Evolutionary conservation across 2,797 vertebrate species (phyloP), one percentile per base, ranked within the genome.

Genomic region (Lepidocolaptes lacrymiger): DNA sequence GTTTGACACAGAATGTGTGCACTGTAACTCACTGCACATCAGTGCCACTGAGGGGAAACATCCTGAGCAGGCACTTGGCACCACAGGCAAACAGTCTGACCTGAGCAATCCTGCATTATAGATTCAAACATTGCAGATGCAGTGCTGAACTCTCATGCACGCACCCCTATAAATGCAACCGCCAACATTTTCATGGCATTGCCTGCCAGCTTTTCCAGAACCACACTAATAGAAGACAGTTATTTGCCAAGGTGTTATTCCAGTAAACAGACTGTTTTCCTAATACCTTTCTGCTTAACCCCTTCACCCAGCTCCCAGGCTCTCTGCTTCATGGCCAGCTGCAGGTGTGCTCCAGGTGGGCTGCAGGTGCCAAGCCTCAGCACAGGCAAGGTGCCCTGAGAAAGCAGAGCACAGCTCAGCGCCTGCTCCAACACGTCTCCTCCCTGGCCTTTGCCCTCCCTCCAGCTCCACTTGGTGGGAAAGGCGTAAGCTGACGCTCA

Each of bases 41-140:
- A 26, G 8, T 13, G 37, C 48, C 59, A 41, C 3, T 12, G 22
- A 52, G 30, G 37, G 48, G 32, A 74, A 59, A 58, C 54, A 30
- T 10, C 4, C 3, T 0, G 1, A 4, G 5, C 7, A 4, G 68
- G 41, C 44, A 59, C 17, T 73, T 46, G 68, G 77, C 41, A 82
- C 9, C 0, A 1, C 0, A 4, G 48, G 81, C 85, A 85, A 59
- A 41, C 46, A 63, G 34, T 58, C 55, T 0, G 0, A 52, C 7
- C 23, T 5, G 4, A 34, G 56, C 68, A 55, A 34, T 28, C 34
- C 51, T 0, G 0, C 27, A 14, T 16, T 39, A 34, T 0, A 1
- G 66, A 94, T 48, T 28, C 1, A 15, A 85, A 77, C 1, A 2
- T 0, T 21, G 52, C 49, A 85, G 74, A 64, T 51, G 10, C 41